phyloP scores from a whole-genome alignment of 2,888 invertebrate genomes.

The Caenorhabditis sp. region DNA sequence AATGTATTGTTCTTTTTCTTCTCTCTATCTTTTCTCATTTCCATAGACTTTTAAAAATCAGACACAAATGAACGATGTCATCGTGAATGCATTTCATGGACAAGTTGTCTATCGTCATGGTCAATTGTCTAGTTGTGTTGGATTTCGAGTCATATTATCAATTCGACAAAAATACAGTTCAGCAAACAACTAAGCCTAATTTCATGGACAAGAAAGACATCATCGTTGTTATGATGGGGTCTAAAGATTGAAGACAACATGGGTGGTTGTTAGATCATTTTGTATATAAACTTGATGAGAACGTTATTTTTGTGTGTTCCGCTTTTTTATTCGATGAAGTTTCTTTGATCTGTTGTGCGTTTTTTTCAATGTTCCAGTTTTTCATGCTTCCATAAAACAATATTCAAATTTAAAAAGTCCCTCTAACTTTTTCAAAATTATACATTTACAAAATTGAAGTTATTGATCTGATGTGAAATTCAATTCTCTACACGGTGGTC shows the following conservation, averaged over 20 bases:
- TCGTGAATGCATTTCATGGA: background rate
- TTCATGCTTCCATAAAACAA: no score
- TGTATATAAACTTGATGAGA: background rate
- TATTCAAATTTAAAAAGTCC: no score
- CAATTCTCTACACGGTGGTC: no score
- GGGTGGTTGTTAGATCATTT: background rate
- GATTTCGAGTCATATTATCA: background rate
- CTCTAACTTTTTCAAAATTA: no score
- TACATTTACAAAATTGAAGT: no score
- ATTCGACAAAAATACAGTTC: background rate
- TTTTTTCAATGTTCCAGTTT: no score
- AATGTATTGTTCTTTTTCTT: background rate
- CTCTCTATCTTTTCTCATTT: background rate
- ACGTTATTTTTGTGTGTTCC: background rate
- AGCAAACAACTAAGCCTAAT: background rate
- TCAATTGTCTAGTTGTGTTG: no score
- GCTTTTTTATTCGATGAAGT: background rate
- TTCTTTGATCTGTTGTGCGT: no score
- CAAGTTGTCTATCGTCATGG: background rate
- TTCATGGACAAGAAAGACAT: background rate
- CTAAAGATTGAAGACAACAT: background rate
- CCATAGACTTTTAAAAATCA: background rate
- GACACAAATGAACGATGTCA: background rate
- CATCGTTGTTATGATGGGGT: background rate
- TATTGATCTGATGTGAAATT: no score